These are phyloP conservation scores for Pachymerium ferrugineum DNA, from an alignment of 2,888 invertebrate genomes.

Conservation along the genomic window DNA sequence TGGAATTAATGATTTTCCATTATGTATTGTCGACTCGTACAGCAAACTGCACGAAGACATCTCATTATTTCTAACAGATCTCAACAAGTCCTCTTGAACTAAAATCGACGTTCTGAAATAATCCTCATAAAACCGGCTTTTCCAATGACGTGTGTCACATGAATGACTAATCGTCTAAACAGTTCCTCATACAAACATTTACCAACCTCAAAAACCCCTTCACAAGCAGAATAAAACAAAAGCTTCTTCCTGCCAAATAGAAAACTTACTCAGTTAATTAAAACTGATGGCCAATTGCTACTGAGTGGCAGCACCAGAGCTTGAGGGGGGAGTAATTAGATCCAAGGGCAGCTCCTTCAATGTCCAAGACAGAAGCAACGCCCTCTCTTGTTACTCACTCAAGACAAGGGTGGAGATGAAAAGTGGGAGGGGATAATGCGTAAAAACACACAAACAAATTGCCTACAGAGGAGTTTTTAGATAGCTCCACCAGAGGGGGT, in stretches of 20 bases:
- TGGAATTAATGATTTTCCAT: too few species aligned
- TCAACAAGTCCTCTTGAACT: too few species aligned
- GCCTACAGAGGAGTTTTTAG: not conserved
- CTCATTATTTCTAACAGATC: too few species aligned
- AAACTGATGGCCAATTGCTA: slow-evolving; percentile 14
- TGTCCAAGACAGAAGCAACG: not conserved
- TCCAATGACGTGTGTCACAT: not conserved
- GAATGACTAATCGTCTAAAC: not conserved
- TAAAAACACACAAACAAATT: slow-evolving; percentile 1
- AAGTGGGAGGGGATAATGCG: not conserved
- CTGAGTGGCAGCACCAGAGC: not conserved
- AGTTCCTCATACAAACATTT: not conserved
- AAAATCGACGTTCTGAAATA: too few species aligned
- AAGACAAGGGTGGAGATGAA: not conserved
- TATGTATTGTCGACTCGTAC: too few species aligned
- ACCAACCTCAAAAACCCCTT: not conserved
- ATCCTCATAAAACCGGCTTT: slow-evolving; percentile 21
- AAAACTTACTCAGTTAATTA: slow-evolving; percentile 4
- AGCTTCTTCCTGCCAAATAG: not conserved
- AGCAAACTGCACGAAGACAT: too few species aligned
- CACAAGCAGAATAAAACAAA: not conserved
- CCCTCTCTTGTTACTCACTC: too few species aligned
- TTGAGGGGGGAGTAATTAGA: slow-evolving; percentile 11
- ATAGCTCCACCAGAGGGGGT: too few species aligned
- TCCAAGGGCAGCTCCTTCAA: not conserved